A percentile compares a stretch with the other conserved stretches of the same genome.
These are phyloP conservation scores for Prorops nasuta DNA, from an alignment of 1,140 invertebrate species.

Conservation along the genomic window DNA sequence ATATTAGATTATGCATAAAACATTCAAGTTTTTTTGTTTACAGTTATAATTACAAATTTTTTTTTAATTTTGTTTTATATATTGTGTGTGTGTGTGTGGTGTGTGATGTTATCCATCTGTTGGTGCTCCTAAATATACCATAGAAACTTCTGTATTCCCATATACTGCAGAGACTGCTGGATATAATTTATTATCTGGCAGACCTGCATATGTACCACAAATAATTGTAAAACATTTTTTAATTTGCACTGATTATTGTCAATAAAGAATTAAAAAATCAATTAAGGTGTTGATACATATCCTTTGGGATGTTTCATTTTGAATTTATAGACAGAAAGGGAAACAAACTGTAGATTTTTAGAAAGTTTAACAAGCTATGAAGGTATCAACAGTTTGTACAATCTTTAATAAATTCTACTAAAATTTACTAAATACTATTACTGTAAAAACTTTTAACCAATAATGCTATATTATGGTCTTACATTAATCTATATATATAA, in stretches of 20 bases:
- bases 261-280: constrained; percentile 10
- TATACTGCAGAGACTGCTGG: constrained; percentile 97
- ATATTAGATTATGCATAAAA: not conserved
- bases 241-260: constrained; percentile 8
- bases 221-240: constrained; percentile 27
- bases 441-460: not conserved
- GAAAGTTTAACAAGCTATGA: no score
- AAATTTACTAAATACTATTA: not conserved
- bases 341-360: no score
- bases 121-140: constrained; percentile 96
- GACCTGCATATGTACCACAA: no score
- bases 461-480: not conserved
- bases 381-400: no score
- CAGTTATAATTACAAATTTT: no score
- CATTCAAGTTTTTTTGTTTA: no score
- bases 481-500: no score
- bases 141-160: constrained; percentile 99
- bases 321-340: no score
- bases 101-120: constrained; percentile 79
- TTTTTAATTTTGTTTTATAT: no score
- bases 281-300: no score
- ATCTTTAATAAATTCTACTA: no score
- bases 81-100: not conserved
- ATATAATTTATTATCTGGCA: constrained; percentile 91
- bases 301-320: no score